Evolutionary conservation across 1,140 invertebrate genomes (phyloP).

Genomic region (Dendrolimus punctatus): DNA sequence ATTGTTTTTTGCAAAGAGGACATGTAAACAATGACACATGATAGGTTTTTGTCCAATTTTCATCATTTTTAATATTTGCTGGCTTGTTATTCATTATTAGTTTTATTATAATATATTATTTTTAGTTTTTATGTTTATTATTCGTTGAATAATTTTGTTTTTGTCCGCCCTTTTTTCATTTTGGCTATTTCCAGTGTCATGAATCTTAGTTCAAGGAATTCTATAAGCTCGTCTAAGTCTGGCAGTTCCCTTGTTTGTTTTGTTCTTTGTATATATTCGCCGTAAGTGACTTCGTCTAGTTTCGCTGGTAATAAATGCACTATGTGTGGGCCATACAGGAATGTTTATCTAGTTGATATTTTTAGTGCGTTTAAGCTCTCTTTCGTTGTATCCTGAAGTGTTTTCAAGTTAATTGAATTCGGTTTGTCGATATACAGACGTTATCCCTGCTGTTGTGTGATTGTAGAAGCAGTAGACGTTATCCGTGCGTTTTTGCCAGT

Average conservation of each 20-base stretch:
- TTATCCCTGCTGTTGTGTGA: no score
- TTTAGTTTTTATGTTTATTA: constrained; percentile 1
- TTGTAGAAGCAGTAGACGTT: no score
- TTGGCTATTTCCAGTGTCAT: not conserved
- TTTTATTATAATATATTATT: no score
- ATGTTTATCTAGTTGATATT: constrained; percentile 1
- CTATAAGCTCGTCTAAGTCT: not conserved
- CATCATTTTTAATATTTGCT: not conserved
- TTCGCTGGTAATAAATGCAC: constrained; percentile 3
- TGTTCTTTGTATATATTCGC: not conserved
- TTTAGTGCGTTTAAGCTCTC: not conserved
- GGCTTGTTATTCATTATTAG: not conserved
- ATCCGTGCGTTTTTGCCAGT: no score
- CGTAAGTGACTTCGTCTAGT: constrained; percentile 1
- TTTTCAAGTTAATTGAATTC: constrained; percentile 1
- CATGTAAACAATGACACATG: no score
- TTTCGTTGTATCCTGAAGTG: not conserved
- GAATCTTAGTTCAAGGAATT: constrained; percentile 2
- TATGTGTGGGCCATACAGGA: constrained; percentile 3
- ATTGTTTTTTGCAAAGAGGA: no score
- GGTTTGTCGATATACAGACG: constrained; percentile 1
- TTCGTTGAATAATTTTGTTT: constrained; percentile 2
- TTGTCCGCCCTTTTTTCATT: not conserved
- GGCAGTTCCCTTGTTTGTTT: not conserved
- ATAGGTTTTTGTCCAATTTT: no score